Evolutionary conservation across 2,888 invertebrate genomes (phyloP), one percentile per base, ranked within the genome.

Genomic region (Drosophila cracens): DNA sequence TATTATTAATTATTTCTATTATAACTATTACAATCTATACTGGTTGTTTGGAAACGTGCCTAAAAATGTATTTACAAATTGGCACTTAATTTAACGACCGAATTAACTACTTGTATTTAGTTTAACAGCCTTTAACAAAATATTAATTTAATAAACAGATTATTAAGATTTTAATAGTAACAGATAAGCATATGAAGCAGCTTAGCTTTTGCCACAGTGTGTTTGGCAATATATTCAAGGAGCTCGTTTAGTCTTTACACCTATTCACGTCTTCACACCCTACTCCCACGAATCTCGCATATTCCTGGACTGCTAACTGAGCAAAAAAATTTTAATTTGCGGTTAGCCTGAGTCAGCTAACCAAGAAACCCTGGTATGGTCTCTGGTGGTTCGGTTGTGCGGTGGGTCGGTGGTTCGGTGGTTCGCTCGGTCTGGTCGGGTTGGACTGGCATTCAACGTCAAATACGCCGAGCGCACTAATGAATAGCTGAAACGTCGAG

Each of bases 401-500:
- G 11, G 4, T 38, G 21, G 52, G 36, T 31, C 18, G 31, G 27
- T 34, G 21, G 49, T 27, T 21, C n/a, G 52, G 34, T 34, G 21
- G 49, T 31, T 21, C n/a, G 52, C n/a, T 43, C 4, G 43, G 34
- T 63, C 31, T 49, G 58, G 34, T 58, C 56, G 43, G 53, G 57
- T 64, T 58, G 52, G 57, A 69, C 51, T 21, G 27, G 68, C n/a
- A 53, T 59, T 71, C 64, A 61, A 36, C 61, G 40, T 58, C 58
- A 67, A 25, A 40, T 43, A 58, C 70, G 60, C 34, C 48, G 65
- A 58, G 65, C 74, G 21, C 65, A 61, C 69, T 71, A 78, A 80
- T 78, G 80, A 84, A 83, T 80, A 79, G 77, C 72, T 62, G 70
- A 70, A 73, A 54, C 75, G 76, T 76, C 61, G 76, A 82, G 79